These are phyloP conservation scores for Leptopilina myrica DNA, from an alignment of 2,888 invertebrate species.

Conservation along the genomic window DNA sequence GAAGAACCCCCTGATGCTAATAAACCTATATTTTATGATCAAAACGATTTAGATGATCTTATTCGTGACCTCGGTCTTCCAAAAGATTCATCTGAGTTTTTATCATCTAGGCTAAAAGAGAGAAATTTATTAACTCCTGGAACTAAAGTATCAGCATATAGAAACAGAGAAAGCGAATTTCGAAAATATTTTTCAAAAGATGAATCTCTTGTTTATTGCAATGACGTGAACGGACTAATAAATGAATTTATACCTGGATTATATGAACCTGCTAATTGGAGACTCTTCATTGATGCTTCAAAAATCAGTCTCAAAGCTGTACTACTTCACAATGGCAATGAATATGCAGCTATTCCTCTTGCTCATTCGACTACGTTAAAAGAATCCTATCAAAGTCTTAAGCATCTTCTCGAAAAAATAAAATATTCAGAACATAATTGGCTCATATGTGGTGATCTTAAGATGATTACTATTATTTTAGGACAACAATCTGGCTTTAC, in stretches of 20 bases:
- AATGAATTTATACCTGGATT: too few relatives aligned
- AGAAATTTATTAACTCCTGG: slow-evolving; percentile 53
- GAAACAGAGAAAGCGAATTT: slow-evolving; percentile 42
- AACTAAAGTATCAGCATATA: slow-evolving; percentile 44
- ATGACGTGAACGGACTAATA: too few relatives aligned
- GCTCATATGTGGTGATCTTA: slow-evolving; percentile 53
- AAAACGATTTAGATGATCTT: neutral
- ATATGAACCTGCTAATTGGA: too few relatives aligned
- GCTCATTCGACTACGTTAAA: slow-evolving; percentile 52
- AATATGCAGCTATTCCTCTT: slow-evolving; percentile 62
- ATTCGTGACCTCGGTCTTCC: slow-evolving; percentile 24
- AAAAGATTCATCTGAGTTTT: slow-evolving; percentile 41
- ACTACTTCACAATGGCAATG: slow-evolving; percentile 58
- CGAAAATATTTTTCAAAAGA: slow-evolving; percentile 29
- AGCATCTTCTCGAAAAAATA: slow-evolving; percentile 34
- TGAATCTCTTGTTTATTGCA: too few relatives aligned
- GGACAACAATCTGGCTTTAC: slow-evolving; percentile 63
- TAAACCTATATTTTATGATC: neutral
- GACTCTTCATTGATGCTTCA: slow-evolving; percentile 60
- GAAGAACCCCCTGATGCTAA: neutral
- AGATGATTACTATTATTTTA: slow-evolving; percentile 59
- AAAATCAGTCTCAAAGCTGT: slow-evolving; percentile 58
- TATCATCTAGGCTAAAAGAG: slow-evolving; percentile 47
- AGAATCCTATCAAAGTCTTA: slow-evolving; percentile 52
- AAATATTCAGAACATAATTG: slow-evolving; percentile 45